Evolutionary conservation across 2,888 invertebrate genomes (phyloP), one percentile per base, ranked within the genome.

Genomic region (Margaritifera margaritifera): DNA sequence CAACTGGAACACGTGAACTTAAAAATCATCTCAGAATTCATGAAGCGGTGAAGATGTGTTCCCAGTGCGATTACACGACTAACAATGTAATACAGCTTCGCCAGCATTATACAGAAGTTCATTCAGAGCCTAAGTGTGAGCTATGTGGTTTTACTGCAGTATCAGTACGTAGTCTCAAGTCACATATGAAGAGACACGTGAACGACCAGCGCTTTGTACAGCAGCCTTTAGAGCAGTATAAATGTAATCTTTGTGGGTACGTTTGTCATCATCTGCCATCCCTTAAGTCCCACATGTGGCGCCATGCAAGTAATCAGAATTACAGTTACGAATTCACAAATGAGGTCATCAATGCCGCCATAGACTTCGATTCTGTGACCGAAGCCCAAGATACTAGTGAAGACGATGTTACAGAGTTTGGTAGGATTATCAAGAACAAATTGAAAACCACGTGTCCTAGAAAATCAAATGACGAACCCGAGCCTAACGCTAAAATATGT

Each of bases 231-330:
- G 89, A 89, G 69, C 89, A 89, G 76, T 89, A 89, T 78, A 88
- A 88, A 71, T 89, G 89, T 76, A 86, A 87, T 65, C 73, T 89
- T 20, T 89, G 89, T 77, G 88, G 88, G 55, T 89, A 89, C 69
- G 86, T 89, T 6, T 89, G 89, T 71, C 88, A 89, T 73, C 89
- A 89, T 70, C 75, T 89, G 68, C 89, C 89, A 4, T 88, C 89
- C 2, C 79, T 89, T 25, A 89, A 89, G 73, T 88, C 88, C 2
- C 89, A 89, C 79, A 88, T 89, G 89, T 89, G 89, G 89, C 82
- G 88, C 2, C 89, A 89, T 75, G 87, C 89, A 24, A 85, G 85
- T 61, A 87, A 88, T 66, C 78, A 81, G 54, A 87, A 86, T 77
- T 89, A 88, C 76, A 87, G 86, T 74, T 89, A 89, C 62, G 84